Evolutionary conservation across 2,113 vertebrate species (phyloP), one percentile per base, ranked within the genome.

Genomic region (Bubo scandiacus): DNA sequence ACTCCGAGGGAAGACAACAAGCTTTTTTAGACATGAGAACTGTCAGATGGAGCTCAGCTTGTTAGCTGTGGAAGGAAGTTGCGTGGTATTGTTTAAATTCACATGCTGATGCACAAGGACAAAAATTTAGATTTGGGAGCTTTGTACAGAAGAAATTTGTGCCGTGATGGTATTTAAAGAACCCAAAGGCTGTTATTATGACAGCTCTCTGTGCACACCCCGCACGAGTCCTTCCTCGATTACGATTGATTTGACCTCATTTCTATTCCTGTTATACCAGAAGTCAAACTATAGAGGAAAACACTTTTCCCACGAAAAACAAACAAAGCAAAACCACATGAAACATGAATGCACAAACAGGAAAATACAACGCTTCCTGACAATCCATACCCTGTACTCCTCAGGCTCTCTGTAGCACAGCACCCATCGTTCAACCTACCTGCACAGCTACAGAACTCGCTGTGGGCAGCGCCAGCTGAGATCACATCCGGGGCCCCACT

Each of bases 101-200:
- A 34, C 11, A 32, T 10, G 36, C 6, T 4, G 1, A 9, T 15
- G 85, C 7, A 27, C 3, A 68, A 12, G 11, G 5, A 55, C 2
- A 63, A 40, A 67, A 59, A 22, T 1, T 9, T n/a, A 63, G 11
- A 78, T 43, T 15, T 3, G 2, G 55, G 22, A 78, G 29, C 19
- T 67, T 27, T 45, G 23, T 11, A 59, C 27, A 5, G 15, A 78
- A 34, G 52, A 7, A 51, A 43, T 29, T n/a, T 36, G 9, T 61
- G n/a, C 4, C 3, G 43, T 11, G 12, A 32, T 13, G 27, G 23
- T 49, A 71, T 55, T 74, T 54, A 40, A 87, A 58, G 29, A n/a
- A 42, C 23, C 4, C 15, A 34, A 58, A 66, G 21, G 10, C 4
- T 84, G 21, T 36, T 27, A 36, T 3, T 47, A 29, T 20, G 17